phyloP scores from a whole-genome alignment of 2,797 vertebrate genomes.

The Fundulus diaphanus region DNA sequence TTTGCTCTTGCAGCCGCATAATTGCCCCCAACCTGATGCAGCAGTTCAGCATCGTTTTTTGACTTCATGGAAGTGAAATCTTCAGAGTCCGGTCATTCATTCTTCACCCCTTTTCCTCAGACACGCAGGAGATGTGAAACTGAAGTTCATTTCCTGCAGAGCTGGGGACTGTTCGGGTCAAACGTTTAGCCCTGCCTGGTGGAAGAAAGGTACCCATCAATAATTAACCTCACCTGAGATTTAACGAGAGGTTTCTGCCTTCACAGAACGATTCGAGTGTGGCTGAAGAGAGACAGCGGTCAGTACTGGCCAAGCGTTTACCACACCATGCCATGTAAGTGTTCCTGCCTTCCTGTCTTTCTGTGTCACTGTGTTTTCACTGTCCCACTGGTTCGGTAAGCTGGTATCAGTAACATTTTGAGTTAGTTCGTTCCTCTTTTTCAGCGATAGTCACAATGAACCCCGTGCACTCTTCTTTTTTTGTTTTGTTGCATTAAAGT shows the following conservation, averaged over 20 bases:
- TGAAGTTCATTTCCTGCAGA: not conserved
- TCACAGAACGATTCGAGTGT: slow-evolving; percentile 92
- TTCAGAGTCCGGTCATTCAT: not conserved
- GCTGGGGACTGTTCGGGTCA: not conserved
- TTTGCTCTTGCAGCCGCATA: not conserved
- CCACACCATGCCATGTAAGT: slow-evolving; percentile 93
- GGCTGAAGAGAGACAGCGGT: slow-evolving; percentile 97
- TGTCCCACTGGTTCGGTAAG: not conserved
- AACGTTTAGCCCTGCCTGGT: not conserved
- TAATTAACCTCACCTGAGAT: not conserved
- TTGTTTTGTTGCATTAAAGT: no score
- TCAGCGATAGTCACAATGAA: not conserved
- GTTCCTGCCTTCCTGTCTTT: not conserved
- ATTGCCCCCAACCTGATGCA: not conserved
- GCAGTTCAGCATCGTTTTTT: not conserved
- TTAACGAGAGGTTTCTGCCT: slow-evolving; percentile 1
- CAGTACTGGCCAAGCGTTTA: slow-evolving; percentile 98
- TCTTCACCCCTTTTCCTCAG: not conserved
- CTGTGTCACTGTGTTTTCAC: not conserved
- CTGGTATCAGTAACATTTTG: not conserved
- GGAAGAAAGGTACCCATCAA: not conserved
- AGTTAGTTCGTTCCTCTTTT: not conserved
- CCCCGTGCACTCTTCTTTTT: fast-evolving
- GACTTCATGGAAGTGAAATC: not conserved
- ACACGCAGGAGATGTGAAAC: slow-evolving; percentile 7